These are phyloP conservation scores for Nothobranchius furzeri DNA, from an alignment of 2,113 vertebrate genomes.

Conservation along the genomic window DNA sequence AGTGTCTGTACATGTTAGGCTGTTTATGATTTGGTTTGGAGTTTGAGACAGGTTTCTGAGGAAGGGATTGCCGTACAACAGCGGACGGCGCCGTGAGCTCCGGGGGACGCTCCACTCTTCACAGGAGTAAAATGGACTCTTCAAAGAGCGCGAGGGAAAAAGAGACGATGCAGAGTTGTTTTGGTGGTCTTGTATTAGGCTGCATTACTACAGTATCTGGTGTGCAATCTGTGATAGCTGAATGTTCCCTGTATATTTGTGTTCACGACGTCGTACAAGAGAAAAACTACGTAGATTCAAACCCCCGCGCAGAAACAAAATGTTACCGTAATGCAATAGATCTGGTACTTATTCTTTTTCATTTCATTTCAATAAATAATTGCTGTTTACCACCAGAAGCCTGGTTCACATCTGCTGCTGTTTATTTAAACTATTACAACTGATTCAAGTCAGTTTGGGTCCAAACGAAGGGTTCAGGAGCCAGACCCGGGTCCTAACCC, in stretches of 20 bases:
- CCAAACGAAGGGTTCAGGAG: too few relatives aligned
- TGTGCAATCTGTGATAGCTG: conserved; percentile 98
- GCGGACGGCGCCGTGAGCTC: conserved; percentile 83
- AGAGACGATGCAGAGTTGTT: conserved; percentile 44
- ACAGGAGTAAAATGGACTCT: conserved; percentile 66
- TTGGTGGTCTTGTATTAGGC: conserved; percentile 93
- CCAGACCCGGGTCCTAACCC: too few relatives aligned
- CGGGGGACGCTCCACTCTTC: conserved; percentile 92
- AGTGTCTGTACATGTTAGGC: conserved; percentile 95
- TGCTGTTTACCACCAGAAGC: conserved; percentile 90
- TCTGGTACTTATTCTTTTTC: conserved; percentile 94
- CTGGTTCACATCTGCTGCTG: neutral
- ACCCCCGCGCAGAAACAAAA: conserved; percentile 81
- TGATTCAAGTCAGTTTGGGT: too few relatives aligned
- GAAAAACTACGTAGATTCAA: conserved; percentile 81
- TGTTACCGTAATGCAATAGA: conserved; percentile 96
- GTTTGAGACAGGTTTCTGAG: conserved; percentile 73
- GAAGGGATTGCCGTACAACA: conserved; percentile 88
- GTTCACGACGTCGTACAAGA: conserved; percentile 89
- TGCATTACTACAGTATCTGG: conserved; percentile 90
- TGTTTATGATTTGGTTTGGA: neutral
- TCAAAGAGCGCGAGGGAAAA: conserved; percentile 48
- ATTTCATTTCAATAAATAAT: conserved; percentile 97
- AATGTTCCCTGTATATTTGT: conserved; percentile 99
- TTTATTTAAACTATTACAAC: too few relatives aligned